Conservation (phyloP, 2,797 vertebrate genomes). For the Otus scops region DNA sequence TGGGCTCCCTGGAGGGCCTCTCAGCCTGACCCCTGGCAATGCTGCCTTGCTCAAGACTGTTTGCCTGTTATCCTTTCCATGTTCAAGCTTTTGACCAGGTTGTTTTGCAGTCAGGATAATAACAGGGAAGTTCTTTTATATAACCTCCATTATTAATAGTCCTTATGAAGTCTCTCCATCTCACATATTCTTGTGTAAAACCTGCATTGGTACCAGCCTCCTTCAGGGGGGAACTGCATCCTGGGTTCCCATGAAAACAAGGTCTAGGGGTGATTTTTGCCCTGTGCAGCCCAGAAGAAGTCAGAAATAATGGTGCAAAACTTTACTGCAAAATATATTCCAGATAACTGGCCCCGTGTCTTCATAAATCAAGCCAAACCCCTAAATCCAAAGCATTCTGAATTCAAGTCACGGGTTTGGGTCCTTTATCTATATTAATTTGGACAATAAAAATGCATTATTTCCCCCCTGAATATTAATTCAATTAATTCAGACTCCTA, state of each 20-base stretch:
- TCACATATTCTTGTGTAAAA: not conserved
- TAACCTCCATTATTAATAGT: not conserved
- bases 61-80: not conserved
- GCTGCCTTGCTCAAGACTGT: rapidly evolving
- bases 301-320: not conserved
- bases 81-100: not conserved
- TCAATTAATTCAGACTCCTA: not conserved
- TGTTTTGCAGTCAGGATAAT: not conserved
- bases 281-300: not conserved
- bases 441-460: not conserved
- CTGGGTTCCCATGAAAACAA: not conserved
- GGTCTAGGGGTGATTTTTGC: not conserved
- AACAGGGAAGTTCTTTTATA: not conserved
- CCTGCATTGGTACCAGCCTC: rapidly evolving
- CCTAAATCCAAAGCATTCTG: not conserved
- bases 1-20: not conserved
- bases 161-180: not conserved
- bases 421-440: not conserved
- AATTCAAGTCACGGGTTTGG: not conserved
- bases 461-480: not conserved
- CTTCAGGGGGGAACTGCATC: not conserved
- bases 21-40: not conserved
- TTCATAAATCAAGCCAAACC: not conserved
- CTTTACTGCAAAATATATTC: not conserved
- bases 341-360: rapidly evolving